phyloP scores from a whole-genome alignment of 2,888 invertebrate genomes.

The Unio pictorum region DNA sequence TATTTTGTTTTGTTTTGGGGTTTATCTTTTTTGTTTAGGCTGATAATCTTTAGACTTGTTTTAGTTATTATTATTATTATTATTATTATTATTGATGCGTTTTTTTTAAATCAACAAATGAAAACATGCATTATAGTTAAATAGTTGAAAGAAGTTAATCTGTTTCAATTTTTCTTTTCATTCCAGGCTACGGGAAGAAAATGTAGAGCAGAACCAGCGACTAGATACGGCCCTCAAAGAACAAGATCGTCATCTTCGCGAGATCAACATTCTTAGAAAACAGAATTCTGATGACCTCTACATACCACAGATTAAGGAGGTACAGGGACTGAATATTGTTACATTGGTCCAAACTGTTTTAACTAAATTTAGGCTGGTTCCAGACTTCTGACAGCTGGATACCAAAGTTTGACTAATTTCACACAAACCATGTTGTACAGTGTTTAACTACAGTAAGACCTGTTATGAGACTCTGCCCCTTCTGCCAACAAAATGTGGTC shows the following conservation, averaged over 20 bases:
- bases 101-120: background rate
- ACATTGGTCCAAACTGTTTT: background rate
- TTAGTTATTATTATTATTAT: background rate
- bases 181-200: constrained; percentile 36
- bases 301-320: constrained; percentile 64
- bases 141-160: background rate
- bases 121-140: background rate
- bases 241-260: constrained; percentile 35
- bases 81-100: background rate
- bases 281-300: constrained; percentile 59
- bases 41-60: too few relatives aligned
- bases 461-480: too few relatives aligned
- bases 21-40: too few relatives aligned
- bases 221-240: constrained; percentile 34
- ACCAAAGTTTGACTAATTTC: too few relatives aligned
- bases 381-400: too few relatives aligned
- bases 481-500: too few relatives aligned
- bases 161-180: background rate
- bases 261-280: constrained; percentile 32
- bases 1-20: too few relatives aligned
- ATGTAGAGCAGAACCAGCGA: constrained; percentile 28
- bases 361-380: too few relatives aligned
- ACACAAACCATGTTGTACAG: too few relatives aligned
- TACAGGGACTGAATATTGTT: constrained; percentile 5
- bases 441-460: too few relatives aligned